Evolutionary conservation across 2,797 vertebrate species (phyloP), one percentile per base, ranked within the genome.

Genomic region (Semaprochilodus insignis): DNA sequence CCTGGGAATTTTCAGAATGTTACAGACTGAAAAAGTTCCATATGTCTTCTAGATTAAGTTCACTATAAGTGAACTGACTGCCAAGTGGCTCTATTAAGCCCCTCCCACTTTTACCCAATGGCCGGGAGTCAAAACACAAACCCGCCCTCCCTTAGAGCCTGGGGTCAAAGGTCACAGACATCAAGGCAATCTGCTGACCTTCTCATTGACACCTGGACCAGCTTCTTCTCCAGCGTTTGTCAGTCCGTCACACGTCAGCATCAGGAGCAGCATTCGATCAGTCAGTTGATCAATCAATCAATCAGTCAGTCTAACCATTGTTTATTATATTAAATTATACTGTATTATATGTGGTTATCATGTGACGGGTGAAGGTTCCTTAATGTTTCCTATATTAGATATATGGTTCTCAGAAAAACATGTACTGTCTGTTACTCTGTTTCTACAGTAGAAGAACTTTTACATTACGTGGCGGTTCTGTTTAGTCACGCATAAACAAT

Each of bases 81-180:
- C 4, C 19, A 0, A 57, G 4, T 3, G 17, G 52, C 6, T n/a
- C 2, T 10, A 13, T n/a, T 88, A 86, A 88, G 89, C 88, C 90
- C 91, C 87, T 87, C 85, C 83, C 82, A 73, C 79, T 82, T 72
- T 44, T 65, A 15, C 0, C 11, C 14, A 57, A 83, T 89, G 80
- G 81, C 91, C 90, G 90, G 89, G 89, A 90, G 91, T 87, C 90
- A 91, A 92, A 94, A 92, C 88, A 86, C 72, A 85, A 89, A 85
- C 77, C 85, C 63, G 40, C 87, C 88, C 85, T 92, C 88, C 90
- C 91, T 82, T 52, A 72, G 88, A 92, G 90, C 89, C 80, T 80
- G 16, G 67, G 91, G 90, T 93, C 89, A 92, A 84, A 86, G 92
- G 89, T 80, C 69, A 62, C 81, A 87, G 78, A 92, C 91, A 89